These are phyloP conservation scores for Oreonectes daqikongensis DNA, from an alignment of 2,797 vertebrate genomes.

Conservation along the genomic window DNA sequence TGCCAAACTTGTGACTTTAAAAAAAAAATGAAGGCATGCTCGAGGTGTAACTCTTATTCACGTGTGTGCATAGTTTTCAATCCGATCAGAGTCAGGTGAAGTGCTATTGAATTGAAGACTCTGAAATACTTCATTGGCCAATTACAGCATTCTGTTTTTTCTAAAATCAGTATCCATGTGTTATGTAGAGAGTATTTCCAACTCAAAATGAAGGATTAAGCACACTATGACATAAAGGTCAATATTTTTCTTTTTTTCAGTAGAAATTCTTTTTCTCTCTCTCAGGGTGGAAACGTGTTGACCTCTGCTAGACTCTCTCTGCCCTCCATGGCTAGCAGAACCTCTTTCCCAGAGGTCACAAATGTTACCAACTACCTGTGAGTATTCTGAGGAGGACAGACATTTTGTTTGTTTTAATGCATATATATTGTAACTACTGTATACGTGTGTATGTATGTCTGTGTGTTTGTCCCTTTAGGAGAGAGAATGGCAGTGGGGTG, in stretches of 20 bases:
- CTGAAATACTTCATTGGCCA: background rate
- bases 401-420: too few species aligned
- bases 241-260: conserved; percentile 4
- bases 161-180: background rate
- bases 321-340: conserved; percentile 92
- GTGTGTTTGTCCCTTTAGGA: conserved; percentile 67
- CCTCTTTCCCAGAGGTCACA: conserved; percentile 89
- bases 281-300: conserved; percentile 88
- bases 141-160: background rate
- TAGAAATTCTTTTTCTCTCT: background rate
- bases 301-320: conserved; percentile 87
- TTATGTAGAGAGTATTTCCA: background rate
- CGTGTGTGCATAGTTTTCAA: background rate
- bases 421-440: too few species aligned
- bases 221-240: background rate
- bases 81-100: background rate
- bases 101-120: background rate
- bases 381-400: too few species aligned
- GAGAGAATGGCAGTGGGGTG: conserved; percentile 91
- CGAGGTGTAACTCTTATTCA: background rate
- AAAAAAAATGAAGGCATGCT: background rate
- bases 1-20: background rate
- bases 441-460: too few species aligned
- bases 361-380: conserved; percentile 96
- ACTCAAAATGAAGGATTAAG: background rate